Conservation (phyloP, 53 echinoderm and acorn worm species). For the Zoroaster sp. region DNA sequence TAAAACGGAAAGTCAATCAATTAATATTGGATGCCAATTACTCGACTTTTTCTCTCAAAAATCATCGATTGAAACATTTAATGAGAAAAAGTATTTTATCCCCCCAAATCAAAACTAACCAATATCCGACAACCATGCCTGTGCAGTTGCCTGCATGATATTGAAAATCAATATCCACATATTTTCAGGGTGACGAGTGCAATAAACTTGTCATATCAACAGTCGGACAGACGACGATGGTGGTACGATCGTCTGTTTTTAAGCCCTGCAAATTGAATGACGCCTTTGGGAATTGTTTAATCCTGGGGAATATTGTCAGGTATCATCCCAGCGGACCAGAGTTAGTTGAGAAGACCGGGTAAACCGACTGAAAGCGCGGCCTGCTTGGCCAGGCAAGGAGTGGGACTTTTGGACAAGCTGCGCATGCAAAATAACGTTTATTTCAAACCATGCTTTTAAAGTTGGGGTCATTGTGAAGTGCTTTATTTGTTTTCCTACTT, state of each 20-base stretch:
- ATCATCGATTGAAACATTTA: too few relatives aligned
- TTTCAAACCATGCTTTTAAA: not conserved
- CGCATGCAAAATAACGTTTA: not conserved
- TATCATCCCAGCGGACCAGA: not conserved
- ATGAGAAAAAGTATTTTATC: too few relatives aligned
- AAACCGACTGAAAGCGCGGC: not conserved
- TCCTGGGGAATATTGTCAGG: not conserved
- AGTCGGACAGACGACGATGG: not conserved
- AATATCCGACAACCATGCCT: too few relatives aligned
- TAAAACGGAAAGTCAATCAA: too few relatives aligned
- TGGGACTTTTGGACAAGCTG: not conserved
- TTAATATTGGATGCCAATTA: too few relatives aligned
- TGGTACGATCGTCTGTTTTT: not conserved
- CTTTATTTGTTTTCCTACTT: not conserved
- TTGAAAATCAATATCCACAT: constrained; percentile 2
- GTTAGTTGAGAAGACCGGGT: not conserved
- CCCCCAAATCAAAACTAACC: too few relatives aligned
- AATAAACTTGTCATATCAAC: not conserved
- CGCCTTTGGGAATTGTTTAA: not conserved
- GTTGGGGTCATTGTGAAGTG: not conserved
- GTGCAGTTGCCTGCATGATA: not conserved
- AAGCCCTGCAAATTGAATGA: constrained; percentile 1
- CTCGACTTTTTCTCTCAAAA: too few relatives aligned
- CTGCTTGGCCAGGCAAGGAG: not conserved
- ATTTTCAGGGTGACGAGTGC: not conserved